phyloP scores from a whole-genome alignment of 2,797 vertebrate genomes.

The Rhyacichthys aspro region DNA sequence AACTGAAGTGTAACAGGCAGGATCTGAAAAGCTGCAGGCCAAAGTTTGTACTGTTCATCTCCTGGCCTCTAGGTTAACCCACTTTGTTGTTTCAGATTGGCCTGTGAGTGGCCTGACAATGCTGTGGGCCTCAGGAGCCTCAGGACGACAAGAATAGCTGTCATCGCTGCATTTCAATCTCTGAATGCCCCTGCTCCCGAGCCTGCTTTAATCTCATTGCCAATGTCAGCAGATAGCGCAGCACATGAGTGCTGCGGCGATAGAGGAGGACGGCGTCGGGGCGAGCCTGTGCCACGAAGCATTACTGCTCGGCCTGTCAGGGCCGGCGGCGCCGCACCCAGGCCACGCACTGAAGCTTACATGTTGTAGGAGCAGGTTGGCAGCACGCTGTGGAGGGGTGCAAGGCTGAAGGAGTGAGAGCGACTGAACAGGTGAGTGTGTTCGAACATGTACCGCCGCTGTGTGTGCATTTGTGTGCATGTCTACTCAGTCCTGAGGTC shows the following conservation, averaged over 20 bases:
- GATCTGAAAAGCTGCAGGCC: conserved; percentile 46
- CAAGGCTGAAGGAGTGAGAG: conserved; percentile 25
- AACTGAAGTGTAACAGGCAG: conserved; percentile 51
- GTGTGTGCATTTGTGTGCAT: conserved; percentile 40
- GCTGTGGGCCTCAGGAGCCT: conserved; percentile 52
- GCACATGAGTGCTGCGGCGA: conserved; percentile 61
- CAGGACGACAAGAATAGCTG: conserved; percentile 66
- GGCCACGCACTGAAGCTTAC: conserved; percentile 66
- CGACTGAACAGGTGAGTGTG: conserved; percentile 42
- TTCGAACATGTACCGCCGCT: conserved; percentile 39
- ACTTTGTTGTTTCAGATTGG: conserved; percentile 52
- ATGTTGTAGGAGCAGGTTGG: conserved; percentile 73
- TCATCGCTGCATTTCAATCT: conserved; percentile 69
- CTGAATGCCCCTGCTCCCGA: conserved; percentile 55
- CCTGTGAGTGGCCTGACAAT: conserved; percentile 49
- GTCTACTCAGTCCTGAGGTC: conserved; percentile 73
- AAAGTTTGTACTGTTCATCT: conserved; percentile 51
- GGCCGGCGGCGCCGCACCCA: conserved; percentile 49
- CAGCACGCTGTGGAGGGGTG: conserved; percentile 54
- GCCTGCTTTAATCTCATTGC: conserved; percentile 73
- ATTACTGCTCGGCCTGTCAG: conserved; percentile 68
- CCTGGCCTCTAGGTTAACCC: conserved; percentile 57
- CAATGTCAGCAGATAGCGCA: conserved; percentile 77
- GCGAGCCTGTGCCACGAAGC: conserved; percentile 67
- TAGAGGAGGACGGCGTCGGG: conserved; percentile 60